Base-by-base conservation (phyloP, 2,113 vertebrate genomes). In the Charina bottae region DNA sequence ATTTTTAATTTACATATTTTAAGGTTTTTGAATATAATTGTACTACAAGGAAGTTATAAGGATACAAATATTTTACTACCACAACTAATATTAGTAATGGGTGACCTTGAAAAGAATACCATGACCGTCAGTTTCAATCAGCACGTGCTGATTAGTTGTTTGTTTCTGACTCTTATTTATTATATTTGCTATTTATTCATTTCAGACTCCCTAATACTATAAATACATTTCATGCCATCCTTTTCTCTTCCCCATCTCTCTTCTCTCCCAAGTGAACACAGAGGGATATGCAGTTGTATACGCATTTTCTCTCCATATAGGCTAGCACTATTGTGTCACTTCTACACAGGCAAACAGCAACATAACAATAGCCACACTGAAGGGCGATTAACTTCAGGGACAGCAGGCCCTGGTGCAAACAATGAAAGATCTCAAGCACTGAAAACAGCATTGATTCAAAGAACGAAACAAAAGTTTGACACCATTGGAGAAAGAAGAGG, bases 351-450 rank as follows among this genome's bases (percentile, higher is more conserved):
- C 94, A 95, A 89, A 92, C 93, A 95, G 93, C 78, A 90, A 94
- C 60, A 95, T 94, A 95, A 94, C 94, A 97, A 96, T 96, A 96
- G 83, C 92, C 95, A 95, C 95, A 96, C 94, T 96, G 94, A 95
- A 96, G 95, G 95, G 94, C 92, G 89, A 96, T 96, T 97, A 96
- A 96, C 95, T 97, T 94, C 94, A 94, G 95, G 91, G 96, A 96
- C 94, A 92, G 96, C 21, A 60, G 93, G 96, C 93, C 94, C 93
- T 91, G 90, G 93, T 93, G 92, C 89, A 92, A 94, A 93, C 96
- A 97, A 96, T 96, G 96, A 88, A 96, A 95, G 94, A 94, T 96
- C 96, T 93, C 88, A 89, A 97, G 95, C 95, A 95, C 92, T 90
- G 90, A 95, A 96, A 96, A 91, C 93, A 95, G 87, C 89, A 92